Evolutionary conservation across 2,888 invertebrate genomes (phyloP), one percentile per base, ranked within the genome.

Genomic region (Crepidodera aurea): DNA sequence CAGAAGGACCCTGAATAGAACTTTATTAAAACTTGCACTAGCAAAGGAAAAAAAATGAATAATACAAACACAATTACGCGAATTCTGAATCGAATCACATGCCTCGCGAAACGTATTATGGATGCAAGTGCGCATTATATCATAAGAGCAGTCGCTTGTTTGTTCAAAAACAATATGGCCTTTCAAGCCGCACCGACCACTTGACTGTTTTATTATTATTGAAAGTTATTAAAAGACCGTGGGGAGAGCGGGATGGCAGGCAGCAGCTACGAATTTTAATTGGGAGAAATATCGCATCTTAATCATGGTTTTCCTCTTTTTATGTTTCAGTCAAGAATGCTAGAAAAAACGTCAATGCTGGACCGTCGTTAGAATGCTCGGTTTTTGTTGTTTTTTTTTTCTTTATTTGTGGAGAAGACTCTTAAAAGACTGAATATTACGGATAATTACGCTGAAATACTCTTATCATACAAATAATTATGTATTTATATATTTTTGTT

Each of bases 121-220:
- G 68, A 64, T 57, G 70, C 75, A 76, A 79, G 78, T 78, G 78
- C 76, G 72, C 75, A 77, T 79, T 79, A 78, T 79, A 77, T 75
- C 69, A 72, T 73, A 75, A 76, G 77, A 75, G 77, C 77, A 75
- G 75, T 72, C 74, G 73, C 75, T 76, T 77, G 77, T 77, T 76
- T 76, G 71, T 71, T 70, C 67, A 66, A 70, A 42, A 75, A 78
- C 78, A 78, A 78, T 78, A 71, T 65, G 66, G 70, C 72, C 75
- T 76, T 78, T 77, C 73, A 76, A 76, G 64, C 68, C 60, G 51
- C 67, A 69, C 73, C 71, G 74, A 67, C 74, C 75, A 71, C 76
- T 76, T 74, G 76, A 76, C 75, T 75, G 71, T 68, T 68, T 68
- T 68, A 68, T 68, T 68, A 68, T 68, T 66, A 64, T 66, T 66